phyloP scores from a whole-genome alignment of 2,113 vertebrate species.

The Donacobius atricapilla region DNA sequence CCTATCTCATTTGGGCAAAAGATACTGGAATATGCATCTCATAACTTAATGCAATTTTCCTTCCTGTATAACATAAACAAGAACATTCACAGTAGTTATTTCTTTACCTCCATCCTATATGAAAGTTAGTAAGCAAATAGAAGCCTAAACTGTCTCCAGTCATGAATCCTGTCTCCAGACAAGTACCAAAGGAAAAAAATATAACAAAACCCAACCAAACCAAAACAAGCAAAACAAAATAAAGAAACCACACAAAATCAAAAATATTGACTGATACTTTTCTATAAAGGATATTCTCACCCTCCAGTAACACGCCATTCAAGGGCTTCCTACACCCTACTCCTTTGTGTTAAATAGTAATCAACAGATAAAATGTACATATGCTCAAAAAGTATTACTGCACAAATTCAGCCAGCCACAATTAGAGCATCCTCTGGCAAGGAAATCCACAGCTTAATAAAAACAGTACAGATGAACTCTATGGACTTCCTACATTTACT shows the following conservation, averaged over 20 bases:
- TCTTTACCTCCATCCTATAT: not conserved
- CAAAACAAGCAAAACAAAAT: not conserved
- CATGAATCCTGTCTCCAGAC: not conserved
- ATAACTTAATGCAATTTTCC: not conserved
- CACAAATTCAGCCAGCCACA: not conserved
- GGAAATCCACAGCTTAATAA: not conserved
- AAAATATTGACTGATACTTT: not conserved
- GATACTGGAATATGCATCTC: not conserved
- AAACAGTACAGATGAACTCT: not conserved
- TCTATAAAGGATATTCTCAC: not conserved
- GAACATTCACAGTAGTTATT: not conserved
- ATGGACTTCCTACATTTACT: not conserved
- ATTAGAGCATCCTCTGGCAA: not conserved
- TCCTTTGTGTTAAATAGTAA: not conserved
- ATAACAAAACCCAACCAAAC: not conserved
- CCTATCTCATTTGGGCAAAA: not conserved
- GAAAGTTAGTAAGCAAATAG: not conserved
- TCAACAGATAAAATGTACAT: rapidly evolving
- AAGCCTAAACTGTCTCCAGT: not conserved
- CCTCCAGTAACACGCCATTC: not conserved
- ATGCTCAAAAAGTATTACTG: not conserved
- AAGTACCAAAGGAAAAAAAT: not conserved
- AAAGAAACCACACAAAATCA: not conserved
- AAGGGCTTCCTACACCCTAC: not conserved
- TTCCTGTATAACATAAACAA: not conserved